A percentile compares a stretch with the other conserved stretches of the same genome.
Evolutionary conservation across 2,113 vertebrate genomes (phyloP).

Genomic region (Rhineura floridana): DNA sequence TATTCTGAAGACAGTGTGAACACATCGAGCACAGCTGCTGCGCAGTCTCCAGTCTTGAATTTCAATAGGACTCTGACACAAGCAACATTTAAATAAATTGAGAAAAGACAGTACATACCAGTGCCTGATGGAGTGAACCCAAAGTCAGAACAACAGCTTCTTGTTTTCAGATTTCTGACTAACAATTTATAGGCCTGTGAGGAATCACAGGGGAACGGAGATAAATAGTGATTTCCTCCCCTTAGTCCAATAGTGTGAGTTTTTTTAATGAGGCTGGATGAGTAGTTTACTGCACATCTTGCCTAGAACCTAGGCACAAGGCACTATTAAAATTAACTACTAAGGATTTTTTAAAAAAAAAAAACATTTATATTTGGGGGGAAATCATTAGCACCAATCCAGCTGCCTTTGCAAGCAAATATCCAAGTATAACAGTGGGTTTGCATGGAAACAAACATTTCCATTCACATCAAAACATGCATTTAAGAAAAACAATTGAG

Average conservation of each 20-base stretch:
- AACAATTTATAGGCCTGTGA: neutral
- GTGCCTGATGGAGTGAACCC: neutral
- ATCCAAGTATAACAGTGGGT: neutral
- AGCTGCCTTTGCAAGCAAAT: neutral
- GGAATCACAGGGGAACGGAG: neutral
- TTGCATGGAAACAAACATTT: neutral
- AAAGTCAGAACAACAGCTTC: constrained; percentile 16
- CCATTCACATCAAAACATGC: neutral
- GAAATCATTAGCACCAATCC: neutral
- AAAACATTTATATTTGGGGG: neutral
- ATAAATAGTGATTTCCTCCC: neutral
- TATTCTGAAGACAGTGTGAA: constrained; percentile 23
- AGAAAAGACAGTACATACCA: neutral
- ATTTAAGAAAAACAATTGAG: neutral
- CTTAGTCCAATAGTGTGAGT: neutral
- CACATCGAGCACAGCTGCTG: neutral
- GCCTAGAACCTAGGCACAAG: neutral
- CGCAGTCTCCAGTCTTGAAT: neutral
- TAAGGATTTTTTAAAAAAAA: neutral
- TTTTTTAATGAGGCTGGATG: neutral
- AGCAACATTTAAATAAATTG: neutral
- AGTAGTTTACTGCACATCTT: neutral
- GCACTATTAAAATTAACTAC: neutral
- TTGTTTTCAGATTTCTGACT: constrained; percentile 1
- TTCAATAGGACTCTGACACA: neutral